phyloP scores from a whole-genome alignment of 1,140 invertebrate species.

The Papilio machaon region DNA sequence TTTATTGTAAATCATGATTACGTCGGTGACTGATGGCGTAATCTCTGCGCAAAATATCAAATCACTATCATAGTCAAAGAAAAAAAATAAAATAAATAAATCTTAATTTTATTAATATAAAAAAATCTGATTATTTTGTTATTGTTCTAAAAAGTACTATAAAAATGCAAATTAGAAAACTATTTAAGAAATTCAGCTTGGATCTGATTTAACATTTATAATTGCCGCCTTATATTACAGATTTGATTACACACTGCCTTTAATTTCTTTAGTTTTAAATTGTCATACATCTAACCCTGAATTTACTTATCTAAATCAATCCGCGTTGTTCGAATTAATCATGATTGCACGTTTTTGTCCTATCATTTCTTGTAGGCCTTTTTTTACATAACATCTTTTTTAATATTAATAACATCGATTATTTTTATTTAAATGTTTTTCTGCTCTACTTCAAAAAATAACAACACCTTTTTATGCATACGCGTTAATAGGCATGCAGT shows the following conservation, averaged over 20 bases:
- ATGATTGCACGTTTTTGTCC: neutral
- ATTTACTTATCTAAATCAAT: neutral
- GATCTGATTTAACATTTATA: too few species aligned
- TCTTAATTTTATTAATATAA: too few species aligned
- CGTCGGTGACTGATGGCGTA: neutral
- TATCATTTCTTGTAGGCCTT: slow-evolving; percentile 6
- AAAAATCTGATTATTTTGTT: neutral
- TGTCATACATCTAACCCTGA: neutral
- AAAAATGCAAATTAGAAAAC: neutral
- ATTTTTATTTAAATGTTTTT: neutral
- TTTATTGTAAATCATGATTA: slow-evolving; percentile 21
- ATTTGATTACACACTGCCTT: neutral
- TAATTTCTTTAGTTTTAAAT: neutral
- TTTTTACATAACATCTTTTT: neutral
- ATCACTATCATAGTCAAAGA: neutral
- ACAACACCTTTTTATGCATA: too few species aligned
- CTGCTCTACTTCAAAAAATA: neutral
- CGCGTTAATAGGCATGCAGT: too few species aligned
- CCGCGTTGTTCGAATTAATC: neutral
- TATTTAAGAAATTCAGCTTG: too few species aligned
- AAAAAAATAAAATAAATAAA: too few species aligned
- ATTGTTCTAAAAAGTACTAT: neutral
- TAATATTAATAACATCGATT: neutral
- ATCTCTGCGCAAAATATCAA: neutral
- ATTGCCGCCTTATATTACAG: neutral